phyloP scores from a whole-genome alignment of 2,797 vertebrate genomes.

The Catharus ustulatus region DNA sequence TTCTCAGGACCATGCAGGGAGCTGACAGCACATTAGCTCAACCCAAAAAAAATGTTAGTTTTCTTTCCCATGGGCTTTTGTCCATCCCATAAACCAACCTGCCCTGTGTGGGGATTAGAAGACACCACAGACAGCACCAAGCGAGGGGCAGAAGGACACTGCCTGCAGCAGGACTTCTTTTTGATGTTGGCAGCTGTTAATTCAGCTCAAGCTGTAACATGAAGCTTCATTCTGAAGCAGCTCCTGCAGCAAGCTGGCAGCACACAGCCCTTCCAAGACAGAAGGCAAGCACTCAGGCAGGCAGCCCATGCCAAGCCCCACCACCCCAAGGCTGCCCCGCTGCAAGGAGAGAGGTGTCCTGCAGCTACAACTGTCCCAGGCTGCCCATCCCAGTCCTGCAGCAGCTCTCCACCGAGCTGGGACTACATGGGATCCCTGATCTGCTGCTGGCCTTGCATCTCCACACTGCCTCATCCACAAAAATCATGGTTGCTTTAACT shows the following conservation, averaged over 20 bases:
- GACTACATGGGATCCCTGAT: fast-evolving
- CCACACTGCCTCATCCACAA: neutral
- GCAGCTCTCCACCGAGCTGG: fast-evolving
- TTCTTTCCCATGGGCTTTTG: neutral
- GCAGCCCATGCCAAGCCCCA: fast-evolving
- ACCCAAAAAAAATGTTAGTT: neutral
- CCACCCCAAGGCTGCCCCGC: neutral
- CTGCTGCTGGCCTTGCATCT: neutral
- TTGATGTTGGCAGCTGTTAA: constrained; percentile 32
- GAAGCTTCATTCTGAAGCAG: constrained; percentile 18
- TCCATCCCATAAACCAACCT: neutral
- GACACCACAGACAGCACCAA: neutral
- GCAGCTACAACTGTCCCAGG: fast-evolving
- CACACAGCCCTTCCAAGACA: neutral
- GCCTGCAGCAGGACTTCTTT: constrained; percentile 48
- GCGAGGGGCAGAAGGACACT: neutral
- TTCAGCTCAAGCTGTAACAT: constrained; percentile 17
- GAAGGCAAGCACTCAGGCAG: neutral
- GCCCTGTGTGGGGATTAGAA: neutral
- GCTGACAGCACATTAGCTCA: neutral
- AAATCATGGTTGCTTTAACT: neutral
- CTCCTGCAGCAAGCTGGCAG: constrained; percentile 21
- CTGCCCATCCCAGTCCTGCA: neutral
- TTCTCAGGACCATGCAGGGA: neutral
- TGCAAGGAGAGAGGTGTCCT: neutral